Base-by-base conservation (phyloP, 2,888 invertebrate species). In the Proisotoma minuta region DNA sequence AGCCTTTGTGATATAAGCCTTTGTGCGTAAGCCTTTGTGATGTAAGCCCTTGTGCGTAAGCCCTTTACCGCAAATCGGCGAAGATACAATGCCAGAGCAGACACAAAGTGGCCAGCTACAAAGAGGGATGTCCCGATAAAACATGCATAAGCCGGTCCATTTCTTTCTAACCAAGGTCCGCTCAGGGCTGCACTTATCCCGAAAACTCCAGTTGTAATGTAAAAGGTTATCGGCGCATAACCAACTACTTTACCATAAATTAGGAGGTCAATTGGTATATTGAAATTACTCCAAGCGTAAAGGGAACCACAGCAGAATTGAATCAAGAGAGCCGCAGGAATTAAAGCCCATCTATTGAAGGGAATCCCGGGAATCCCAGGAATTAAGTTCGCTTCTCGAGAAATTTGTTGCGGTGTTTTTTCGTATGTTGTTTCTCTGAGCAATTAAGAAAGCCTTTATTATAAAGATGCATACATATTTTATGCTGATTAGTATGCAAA, bases 231-330 rank as follows among this genome's bases (percentile, higher is more conserved):
- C 12, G 72, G 72, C 22, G 72, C 69, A 28, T 64, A 58, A 22
- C 65, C 67, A 3, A 34, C 24, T 18, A 62, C 66, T 43, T 66
- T 27, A 3, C 62, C 67, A 34, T 65, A 63, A n/a, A 73, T 63
- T 8, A 53, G 60, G 0, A 24, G 27, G 43, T 73, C 72, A 28
- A 73, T 69, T 2, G 70, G 69, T 26, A 66, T 69, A 58, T 73
- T 73, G 56, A 73, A 70, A 5, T 71, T 69, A 24, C 69, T 70
- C 70, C 70, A 73, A 2, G 72, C 65, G 49, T 73, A 73, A 29
- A 73, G 47, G 8, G 71, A 71, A 2, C 72, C 72, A 40, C 65
- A 65, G 34, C 69, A 69, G 48, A 69, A 69, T 40, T 72, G 72
- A 22, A 72, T 57, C 8, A 70, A 43, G 5, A 72, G 60, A 2